Evolutionary conservation across 2,797 vertebrate species (phyloP), one percentile per base, ranked within the genome.

Genomic region (Varecia variegata): DNA sequence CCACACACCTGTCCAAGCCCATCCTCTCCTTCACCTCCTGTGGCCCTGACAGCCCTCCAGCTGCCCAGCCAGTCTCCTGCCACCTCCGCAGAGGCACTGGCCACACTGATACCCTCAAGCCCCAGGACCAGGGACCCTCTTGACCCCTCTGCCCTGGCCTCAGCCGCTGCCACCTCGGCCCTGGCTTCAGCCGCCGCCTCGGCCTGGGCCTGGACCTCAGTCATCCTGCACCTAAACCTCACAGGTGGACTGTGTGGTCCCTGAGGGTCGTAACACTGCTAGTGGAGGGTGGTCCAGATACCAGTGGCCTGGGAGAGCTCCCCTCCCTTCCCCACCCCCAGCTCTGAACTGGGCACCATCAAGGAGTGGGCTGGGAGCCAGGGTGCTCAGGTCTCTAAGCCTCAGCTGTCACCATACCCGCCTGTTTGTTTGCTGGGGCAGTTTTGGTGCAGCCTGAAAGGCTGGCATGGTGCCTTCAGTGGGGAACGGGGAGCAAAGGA

Each of bases 341-440:
- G 1, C 71, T 60, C 86, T 56, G 77, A 58, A 40, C 84, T 56
- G 50, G 93, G 56, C 58, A 38, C 83, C 54, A 52, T 35, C 95
- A 91, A 54, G 79, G 60, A 65, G 56, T 35, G 7, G 95, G 95
- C 91, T 0, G 0, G 58, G 23, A 77, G 95, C 96, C 95, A 95
- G 79, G 38, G 52, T 0, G 6, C 65, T 68, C 95, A 73, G 92
- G 95, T 95, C 92, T 43, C 27, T 97, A 97, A 97, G 95, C 96
- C 74, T 32, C 83, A 88, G 97, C 95, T 98, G 98, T 96, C 95
- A 70, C 88, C 79, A 56, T 45, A 82, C 68, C 91, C 17, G 15
- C 90, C 94, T 97, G 71, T 97, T 96, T 96, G 27, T 98, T 93
- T 96, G 77, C 76, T 40, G 38, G 50, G 92, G 62, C 77, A 87